Evolutionary conservation across 2,113 vertebrate genomes (phyloP).

Genomic region (Crocuta crocuta): DNA sequence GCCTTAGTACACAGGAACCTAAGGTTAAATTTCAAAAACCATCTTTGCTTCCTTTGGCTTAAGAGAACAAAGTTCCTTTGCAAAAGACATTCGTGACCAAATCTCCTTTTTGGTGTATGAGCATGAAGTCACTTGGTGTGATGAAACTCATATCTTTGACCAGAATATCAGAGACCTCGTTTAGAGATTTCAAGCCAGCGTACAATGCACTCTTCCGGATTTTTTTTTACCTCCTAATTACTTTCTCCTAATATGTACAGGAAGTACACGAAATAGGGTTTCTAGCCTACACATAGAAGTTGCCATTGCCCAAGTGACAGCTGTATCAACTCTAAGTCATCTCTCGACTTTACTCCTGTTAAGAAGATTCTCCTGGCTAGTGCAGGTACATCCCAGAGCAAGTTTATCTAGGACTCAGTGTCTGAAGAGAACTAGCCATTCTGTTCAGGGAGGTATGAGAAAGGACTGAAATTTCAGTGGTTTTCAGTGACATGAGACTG

Average conservation of each 20-base stretch:
- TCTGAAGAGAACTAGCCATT: background rate
- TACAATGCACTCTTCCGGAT: background rate
- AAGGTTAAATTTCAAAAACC: constrained; percentile 39
- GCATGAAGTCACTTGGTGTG: background rate
- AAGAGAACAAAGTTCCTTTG: background rate
- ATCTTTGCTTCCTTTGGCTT: constrained; percentile 30
- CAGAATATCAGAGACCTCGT: background rate
- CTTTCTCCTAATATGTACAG: background rate
- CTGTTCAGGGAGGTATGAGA: background rate
- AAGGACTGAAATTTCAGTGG: background rate
- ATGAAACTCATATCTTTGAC: background rate
- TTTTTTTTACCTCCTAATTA: background rate
- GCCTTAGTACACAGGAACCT: background rate
- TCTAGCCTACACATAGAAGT: background rate
- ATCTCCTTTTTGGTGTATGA: background rate
- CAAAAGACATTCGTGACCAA: constrained; percentile 1
- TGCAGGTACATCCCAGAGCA: background rate
- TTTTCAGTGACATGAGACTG: background rate
- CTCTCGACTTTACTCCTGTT: background rate
- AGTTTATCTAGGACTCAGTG: background rate
- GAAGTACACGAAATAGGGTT: background rate
- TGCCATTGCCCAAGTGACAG: background rate
- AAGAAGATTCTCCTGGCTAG: background rate
- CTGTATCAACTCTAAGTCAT: background rate
- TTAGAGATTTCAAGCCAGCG: background rate